phyloP scores from a whole-genome alignment of 2,888 invertebrate genomes.

The Lacanobia wlatinum region DNA sequence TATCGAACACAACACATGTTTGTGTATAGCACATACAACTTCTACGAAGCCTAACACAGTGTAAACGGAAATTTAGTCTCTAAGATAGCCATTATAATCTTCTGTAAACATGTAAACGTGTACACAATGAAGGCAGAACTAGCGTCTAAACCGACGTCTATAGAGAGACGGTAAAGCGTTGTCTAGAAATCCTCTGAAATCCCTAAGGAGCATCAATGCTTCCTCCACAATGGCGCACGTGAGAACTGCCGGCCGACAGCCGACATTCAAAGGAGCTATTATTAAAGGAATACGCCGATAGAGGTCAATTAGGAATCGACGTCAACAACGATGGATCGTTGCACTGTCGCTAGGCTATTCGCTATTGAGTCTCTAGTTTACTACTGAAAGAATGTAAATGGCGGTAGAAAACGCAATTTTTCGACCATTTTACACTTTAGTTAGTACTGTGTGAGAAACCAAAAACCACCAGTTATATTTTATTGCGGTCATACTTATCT shows the following conservation, averaged over 20 bases:
- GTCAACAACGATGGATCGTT: constrained; percentile 63
- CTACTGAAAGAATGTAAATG: background rate
- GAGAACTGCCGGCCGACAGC: constrained; percentile 77
- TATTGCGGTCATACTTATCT: background rate
- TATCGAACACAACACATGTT: constrained; percentile 34
- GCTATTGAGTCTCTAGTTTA: constrained; percentile 2
- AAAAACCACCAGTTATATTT: background rate
- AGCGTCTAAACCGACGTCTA: constrained; percentile 70
- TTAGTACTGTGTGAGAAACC: background rate
- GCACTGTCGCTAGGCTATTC: constrained; percentile 59
- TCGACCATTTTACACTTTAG: background rate
- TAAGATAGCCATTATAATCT: constrained; percentile 68
- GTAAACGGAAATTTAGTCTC: constrained; percentile 42
- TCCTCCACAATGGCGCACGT: constrained; percentile 80
- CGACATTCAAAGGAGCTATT: constrained; percentile 84
- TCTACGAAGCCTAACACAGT: constrained; percentile 23
- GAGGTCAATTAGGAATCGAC: constrained; percentile 83
- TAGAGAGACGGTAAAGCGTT: constrained; percentile 73
- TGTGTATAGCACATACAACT: constrained; percentile 18
- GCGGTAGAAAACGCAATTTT: background rate
- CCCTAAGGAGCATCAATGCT: constrained; percentile 81
- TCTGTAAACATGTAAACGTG: constrained; percentile 67
- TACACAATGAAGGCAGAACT: constrained; percentile 72
- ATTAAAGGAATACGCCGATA: constrained; percentile 80
- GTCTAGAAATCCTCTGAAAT: constrained; percentile 83